phyloP scores from a whole-genome alignment of 1,140 invertebrate genomes.

The Dendrolimus kikuchii region DNA sequence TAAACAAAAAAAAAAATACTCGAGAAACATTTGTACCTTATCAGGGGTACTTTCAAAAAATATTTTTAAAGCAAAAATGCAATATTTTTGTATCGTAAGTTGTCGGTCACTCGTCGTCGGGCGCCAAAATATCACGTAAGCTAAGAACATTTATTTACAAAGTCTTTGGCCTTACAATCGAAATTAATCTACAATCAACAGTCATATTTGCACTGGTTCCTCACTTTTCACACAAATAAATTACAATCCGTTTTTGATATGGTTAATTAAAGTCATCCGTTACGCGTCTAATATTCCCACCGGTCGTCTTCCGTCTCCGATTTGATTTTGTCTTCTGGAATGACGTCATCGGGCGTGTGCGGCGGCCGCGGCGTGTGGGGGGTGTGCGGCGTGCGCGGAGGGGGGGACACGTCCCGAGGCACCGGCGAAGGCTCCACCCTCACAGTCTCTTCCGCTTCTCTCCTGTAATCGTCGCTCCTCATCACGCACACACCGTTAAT shows the following conservation, averaged over 20 bases:
- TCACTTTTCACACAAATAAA: conserved; percentile 19
- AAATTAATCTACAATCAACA: conserved; percentile 42
- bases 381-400: conserved; percentile 28
- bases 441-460: conserved; percentile 79
- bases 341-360: conserved; percentile 35
- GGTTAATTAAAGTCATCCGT: background rate
- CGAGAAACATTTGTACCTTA: conserved; percentile 49
- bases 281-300: conserved; percentile 62
- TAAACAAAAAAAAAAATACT: conserved; percentile 36
- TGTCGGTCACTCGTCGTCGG: conserved; percentile 16
- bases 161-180: conserved; percentile 63
- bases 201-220: conserved; percentile 25
- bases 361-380: conserved; percentile 27
- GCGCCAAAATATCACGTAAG: background rate
- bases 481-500: conserved; percentile 95
- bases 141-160: conserved; percentile 43
- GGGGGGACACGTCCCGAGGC: conserved; percentile 62
- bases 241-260: conserved; percentile 14
- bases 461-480: conserved; percentile 82
- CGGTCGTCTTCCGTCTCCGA: conserved; percentile 62
- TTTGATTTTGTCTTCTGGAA: conserved; percentile 61
- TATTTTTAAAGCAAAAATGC: conserved; percentile 65
- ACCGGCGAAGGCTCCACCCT: conserved; percentile 81
- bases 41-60: conserved; percentile 41
- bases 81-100: conserved; percentile 61